Evolutionary conservation across 1,140 invertebrate genomes (phyloP).

Genomic region (Solenopsis invicta): DNA sequence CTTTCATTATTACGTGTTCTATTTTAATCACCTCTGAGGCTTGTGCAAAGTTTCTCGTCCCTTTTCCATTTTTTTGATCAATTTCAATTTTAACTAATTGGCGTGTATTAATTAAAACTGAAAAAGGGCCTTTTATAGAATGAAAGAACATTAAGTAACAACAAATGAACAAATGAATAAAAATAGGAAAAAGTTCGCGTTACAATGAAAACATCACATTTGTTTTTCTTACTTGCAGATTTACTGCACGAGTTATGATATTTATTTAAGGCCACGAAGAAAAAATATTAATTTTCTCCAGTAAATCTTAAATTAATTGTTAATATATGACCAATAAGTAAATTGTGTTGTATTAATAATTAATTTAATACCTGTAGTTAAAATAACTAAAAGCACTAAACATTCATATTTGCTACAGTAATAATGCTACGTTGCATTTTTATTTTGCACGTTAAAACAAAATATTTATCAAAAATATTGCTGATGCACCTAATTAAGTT

Average conservation of each 20-base stretch:
- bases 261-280: neutral
- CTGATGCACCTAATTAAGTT: conserved; percentile 11
- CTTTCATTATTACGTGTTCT: conserved; percentile 76
- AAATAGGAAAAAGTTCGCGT: neutral
- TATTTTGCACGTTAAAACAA: neutral
- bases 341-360: neutral
- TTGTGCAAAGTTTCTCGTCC: conserved; percentile 51
- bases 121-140: neutral
- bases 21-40: conserved; percentile 63
- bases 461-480: neutral
- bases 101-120: neutral
- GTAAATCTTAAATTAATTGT: neutral
- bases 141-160: neutral
- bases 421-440: neutral
- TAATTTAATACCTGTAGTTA: neutral
- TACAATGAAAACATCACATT: neutral
- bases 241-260: neutral
- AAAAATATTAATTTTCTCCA: neutral
- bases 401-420: neutral
- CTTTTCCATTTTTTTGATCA: conserved; percentile 7
- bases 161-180: neutral
- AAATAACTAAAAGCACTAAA: neutral
- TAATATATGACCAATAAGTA: too few relatives aligned
- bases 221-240: neutral
- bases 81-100: neutral